Conservation (phyloP, 1,140 invertebrate species). For the Cyclargus thomasi region DNA sequence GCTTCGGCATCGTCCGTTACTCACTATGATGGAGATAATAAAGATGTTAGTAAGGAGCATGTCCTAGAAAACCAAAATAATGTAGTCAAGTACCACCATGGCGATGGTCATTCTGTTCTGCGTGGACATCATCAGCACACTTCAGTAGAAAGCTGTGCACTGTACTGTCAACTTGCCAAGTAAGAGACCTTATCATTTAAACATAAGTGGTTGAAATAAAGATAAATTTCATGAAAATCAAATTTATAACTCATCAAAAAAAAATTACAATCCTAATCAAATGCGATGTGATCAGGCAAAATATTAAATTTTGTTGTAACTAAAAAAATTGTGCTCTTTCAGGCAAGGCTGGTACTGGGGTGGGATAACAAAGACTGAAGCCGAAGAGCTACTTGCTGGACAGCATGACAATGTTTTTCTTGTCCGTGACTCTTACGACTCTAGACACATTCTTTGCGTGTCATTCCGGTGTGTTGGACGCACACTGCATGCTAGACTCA, state of each 20-base stretch:
- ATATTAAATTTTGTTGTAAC: too few relatives aligned
- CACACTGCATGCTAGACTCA: constrained; percentile 60
- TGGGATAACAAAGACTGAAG: constrained; percentile 65
- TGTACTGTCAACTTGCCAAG: constrained; percentile 68
- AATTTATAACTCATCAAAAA: too few relatives aligned
- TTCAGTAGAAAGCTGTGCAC: constrained; percentile 63
- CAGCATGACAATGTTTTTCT: constrained; percentile 70
- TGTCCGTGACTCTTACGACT: constrained; percentile 65
- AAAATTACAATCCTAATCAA: too few relatives aligned
- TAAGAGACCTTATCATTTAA: constrained; percentile 31
- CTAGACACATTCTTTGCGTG: constrained; percentile 64
- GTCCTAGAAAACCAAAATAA: constrained; percentile 40
- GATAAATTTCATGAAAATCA: too few relatives aligned
- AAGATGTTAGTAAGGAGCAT: constrained; percentile 43
- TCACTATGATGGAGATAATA: constrained; percentile 29
- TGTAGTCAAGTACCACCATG: constrained; percentile 56
- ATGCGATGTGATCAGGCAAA: too few relatives aligned
- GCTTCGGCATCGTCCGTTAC: constrained; percentile 52
- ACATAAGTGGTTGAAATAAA: too few relatives aligned
- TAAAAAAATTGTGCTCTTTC: constrained; percentile 25
- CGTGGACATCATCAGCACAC: constrained; percentile 64
- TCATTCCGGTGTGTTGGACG: constrained; percentile 67
- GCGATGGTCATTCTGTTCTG: constrained; percentile 63
- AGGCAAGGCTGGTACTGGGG: constrained; percentile 72
- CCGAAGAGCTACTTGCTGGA: constrained; percentile 63